These are phyloP conservation scores for Seriola aureovittata DNA, from an alignment of 2,113 vertebrate genomes.

Conservation along the genomic window DNA sequence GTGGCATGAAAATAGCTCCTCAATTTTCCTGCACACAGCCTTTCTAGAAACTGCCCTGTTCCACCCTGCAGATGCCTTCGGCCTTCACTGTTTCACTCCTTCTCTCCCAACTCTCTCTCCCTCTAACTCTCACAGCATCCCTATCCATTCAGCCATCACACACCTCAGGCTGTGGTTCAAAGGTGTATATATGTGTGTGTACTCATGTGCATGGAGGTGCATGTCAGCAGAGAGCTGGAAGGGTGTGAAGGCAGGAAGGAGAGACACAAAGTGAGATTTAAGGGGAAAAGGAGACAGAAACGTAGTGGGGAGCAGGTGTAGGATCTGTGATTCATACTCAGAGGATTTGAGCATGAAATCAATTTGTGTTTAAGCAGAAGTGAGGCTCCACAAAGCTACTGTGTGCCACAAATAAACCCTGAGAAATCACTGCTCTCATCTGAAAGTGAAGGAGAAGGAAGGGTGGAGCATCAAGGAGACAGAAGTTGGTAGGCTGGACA, in stretches of 20 bases:
- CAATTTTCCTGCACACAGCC: conserved; percentile 69
- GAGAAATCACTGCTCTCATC: conserved; percentile 61
- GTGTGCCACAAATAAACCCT: conserved; percentile 60
- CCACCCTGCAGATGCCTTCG: conserved; percentile 61
- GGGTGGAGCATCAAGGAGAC: conserved; percentile 34
- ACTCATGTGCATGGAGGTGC: conserved; percentile 14
- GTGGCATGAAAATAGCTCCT: conserved; percentile 81
- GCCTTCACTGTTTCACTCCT: conserved; percentile 69
- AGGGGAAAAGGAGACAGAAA: conserved; percentile 30
- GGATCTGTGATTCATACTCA: conserved; percentile 53
- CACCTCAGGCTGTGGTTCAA: conserved; percentile 5
- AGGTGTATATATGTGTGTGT: conserved; percentile 28
- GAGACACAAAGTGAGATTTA: conserved; percentile 39
- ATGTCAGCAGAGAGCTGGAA: conserved; percentile 6
- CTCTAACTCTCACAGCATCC: conserved; percentile 21
- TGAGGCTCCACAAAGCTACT: conserved; percentile 41
- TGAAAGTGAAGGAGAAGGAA: conserved; percentile 29
- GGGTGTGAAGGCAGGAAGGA: background rate
- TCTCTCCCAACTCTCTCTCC: conserved; percentile 35
- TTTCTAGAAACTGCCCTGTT: conserved; percentile 65
- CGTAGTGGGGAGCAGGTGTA: conserved; percentile 52
- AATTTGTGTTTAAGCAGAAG: conserved; percentile 70
- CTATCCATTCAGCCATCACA: conserved; percentile 45
- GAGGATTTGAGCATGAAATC: conserved; percentile 73
- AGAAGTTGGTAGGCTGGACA: conserved; percentile 13